Percentiles rank a stretch among this genome's conserved stretches.
phyloP scores from a whole-genome alignment of 2,113 vertebrate genomes.

The Haemorhous mexicanus region DNA sequence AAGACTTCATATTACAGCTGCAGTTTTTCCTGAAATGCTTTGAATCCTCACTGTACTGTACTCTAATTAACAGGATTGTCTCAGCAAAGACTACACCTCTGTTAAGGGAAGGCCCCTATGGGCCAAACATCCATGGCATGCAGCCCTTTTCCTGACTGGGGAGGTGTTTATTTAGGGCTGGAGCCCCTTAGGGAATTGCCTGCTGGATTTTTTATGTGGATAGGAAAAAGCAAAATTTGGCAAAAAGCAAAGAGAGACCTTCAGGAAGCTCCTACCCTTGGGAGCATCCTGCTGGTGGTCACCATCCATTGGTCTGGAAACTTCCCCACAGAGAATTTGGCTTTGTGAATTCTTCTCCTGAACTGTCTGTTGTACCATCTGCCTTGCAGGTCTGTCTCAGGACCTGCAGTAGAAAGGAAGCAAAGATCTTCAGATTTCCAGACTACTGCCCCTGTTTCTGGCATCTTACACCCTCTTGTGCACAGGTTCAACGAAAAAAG shows the following conservation, averaged over 20 bases:
- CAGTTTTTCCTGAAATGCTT: not conserved
- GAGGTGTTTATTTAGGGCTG: not conserved
- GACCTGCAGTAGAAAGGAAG: not conserved
- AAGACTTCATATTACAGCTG: not conserved
- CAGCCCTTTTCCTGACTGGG: not conserved
- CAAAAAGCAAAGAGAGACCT: not conserved
- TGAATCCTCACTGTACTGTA: not conserved
- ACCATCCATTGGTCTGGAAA: not conserved
- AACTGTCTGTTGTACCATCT: not conserved
- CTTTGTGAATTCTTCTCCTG: not conserved
- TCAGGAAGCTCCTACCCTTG: not conserved
- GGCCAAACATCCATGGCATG: not conserved
- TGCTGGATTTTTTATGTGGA: not conserved
- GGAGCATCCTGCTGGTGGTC: not conserved
- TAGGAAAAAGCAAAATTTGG: not conserved
- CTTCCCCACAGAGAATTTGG: not conserved
- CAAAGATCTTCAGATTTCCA: not conserved
- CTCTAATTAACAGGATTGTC: not conserved
- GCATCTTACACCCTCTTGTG: not conserved
- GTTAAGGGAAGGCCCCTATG: not conserved
- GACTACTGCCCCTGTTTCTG: not conserved
- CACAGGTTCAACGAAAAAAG: not conserved
- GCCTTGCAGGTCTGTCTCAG: not conserved
- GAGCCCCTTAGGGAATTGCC: not conserved
- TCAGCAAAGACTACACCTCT: not conserved